Percentiles rank a stretch among this genome's conserved stretches.
These are phyloP conservation scores for Catocala fraxini DNA, from an alignment of 2,888 invertebrate species.

Conservation along the genomic window DNA sequence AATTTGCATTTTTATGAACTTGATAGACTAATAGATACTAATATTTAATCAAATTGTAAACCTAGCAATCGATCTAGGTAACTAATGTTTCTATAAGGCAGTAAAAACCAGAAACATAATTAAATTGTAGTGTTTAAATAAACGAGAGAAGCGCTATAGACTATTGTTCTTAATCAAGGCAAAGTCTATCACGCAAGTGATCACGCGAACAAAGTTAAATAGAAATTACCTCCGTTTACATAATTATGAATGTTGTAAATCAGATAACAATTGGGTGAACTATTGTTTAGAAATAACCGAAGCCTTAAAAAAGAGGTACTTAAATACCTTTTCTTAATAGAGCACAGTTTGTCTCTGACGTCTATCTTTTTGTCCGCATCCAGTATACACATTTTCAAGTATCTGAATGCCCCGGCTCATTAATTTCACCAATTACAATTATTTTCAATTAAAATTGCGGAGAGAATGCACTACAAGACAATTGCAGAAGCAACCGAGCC, in stretches of 20 bases:
- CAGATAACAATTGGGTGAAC: background rate
- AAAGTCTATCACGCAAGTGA: constrained; percentile 13
- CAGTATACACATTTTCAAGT: constrained; percentile 69
- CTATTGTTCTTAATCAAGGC: constrained; percentile 28
- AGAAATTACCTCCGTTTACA: background rate
- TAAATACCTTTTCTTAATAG: constrained; percentile 67
- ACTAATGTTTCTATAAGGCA: no score
- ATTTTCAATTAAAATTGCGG: constrained; percentile 18
- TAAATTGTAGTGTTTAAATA: no score
- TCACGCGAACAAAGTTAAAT: background rate
- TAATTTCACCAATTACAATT: constrained; percentile 22
- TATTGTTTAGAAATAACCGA: background rate
- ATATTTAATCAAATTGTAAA: no score
- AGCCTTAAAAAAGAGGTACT: no score
- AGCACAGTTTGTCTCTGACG: constrained; percentile 56
- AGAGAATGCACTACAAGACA: constrained; percentile 53
- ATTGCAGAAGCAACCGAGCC: constrained; percentile 42
- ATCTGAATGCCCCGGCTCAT: constrained; percentile 14
- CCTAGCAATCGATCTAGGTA: no score
- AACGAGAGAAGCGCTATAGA: background rate
- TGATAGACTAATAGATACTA: no score
- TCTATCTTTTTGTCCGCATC: constrained; percentile 49
- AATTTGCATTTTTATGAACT: no score
- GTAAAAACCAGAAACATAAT: no score
- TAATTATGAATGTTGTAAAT: background rate